These are phyloP conservation scores for Chondrosia reniformis DNA, from an alignment of 37 sponge, comb jelly and placozoan species.

Conservation along the genomic window DNA sequence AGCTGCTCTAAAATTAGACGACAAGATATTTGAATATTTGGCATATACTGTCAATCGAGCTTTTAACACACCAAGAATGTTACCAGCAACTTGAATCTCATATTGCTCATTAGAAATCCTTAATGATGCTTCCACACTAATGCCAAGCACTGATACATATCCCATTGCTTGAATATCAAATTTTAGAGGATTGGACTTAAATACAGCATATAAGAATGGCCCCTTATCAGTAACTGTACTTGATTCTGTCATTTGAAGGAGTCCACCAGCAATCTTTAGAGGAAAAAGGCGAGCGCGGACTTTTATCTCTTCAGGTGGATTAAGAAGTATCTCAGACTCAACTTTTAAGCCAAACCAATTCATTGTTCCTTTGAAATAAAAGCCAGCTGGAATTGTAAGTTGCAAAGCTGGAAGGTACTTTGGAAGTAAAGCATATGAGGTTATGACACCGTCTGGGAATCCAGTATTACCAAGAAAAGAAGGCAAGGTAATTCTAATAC, in stretches of 20 bases:
- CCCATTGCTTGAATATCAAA: slow-evolving; percentile 11
- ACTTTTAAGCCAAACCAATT: slow-evolving; percentile 31
- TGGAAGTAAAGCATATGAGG: slow-evolving; percentile 10
- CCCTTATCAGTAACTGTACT: slow-evolving; percentile 15
- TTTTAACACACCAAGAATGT: neutral
- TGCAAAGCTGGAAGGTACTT: neutral
- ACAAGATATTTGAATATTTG: neutral
- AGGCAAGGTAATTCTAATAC: slow-evolving; percentile 13
- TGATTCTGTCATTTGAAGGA: slow-evolving; percentile 29
- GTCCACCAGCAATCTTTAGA: slow-evolving; percentile 11
- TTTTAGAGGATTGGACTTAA: neutral
- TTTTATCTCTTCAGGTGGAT: neutral
- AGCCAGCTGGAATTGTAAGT: slow-evolving; percentile 21
- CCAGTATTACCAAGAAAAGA: slow-evolving; percentile 24
- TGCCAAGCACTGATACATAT: slow-evolving; percentile 21
- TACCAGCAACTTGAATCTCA: slow-evolving; percentile 7
- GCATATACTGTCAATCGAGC: neutral
- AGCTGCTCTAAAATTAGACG: neutral
- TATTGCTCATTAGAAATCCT: neutral
- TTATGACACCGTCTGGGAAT: slow-evolving; percentile 24
- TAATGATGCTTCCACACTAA: slow-evolving; percentile 8
- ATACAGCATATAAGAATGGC: slow-evolving; percentile 14
- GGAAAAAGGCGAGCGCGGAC: slow-evolving; percentile 12
- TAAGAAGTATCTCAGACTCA: neutral
- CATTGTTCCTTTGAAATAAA: slow-evolving; percentile 37